These are phyloP conservation scores for Metalampra italica DNA, from an alignment of 2,888 invertebrate genomes.

Conservation along the genomic window DNA sequence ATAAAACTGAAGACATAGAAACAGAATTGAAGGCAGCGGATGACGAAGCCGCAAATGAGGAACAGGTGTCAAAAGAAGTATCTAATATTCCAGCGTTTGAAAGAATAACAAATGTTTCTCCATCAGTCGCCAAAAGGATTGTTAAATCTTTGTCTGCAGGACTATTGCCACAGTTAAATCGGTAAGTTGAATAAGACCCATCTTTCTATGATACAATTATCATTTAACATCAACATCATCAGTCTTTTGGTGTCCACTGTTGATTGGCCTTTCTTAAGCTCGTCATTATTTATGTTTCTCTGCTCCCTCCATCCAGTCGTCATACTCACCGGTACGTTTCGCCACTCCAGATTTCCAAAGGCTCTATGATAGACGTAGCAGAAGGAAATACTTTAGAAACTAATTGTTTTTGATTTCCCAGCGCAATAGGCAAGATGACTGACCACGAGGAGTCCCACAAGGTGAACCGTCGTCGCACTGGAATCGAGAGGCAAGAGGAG, in stretches of 20 bases:
- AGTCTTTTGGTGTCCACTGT: too few species aligned
- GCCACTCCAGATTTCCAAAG: too few species aligned
- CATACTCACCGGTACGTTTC: too few species aligned
- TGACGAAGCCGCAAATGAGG: conserved; percentile 53
- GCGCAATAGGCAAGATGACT: conserved; percentile 76
- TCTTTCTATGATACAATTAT: background rate
- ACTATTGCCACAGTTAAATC: conserved; percentile 89
- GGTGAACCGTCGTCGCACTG: conserved; percentile 83
- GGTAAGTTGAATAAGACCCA: conserved; percentile 43
- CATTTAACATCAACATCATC: too few species aligned
- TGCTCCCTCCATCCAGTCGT: too few species aligned
- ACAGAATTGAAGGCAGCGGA: conserved; percentile 56
- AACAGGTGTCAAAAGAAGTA: conserved; percentile 36
- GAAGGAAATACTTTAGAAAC: background rate
- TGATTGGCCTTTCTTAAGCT: too few species aligned
- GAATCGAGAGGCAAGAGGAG: conserved; percentile 89
- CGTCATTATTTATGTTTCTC: background rate
- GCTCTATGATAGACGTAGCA: background rate
- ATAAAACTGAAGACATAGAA: conserved; percentile 41
- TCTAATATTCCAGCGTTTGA: conserved; percentile 55
- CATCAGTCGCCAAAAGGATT: conserved; percentile 86
- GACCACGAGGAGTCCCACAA: conserved; percentile 88
- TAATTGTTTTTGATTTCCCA: conserved; percentile 20
- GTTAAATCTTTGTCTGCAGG: conserved; percentile 83
- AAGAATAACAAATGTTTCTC: conserved; percentile 78